Percentiles rank a stretch among this genome's conserved stretches.
Conservation (phyloP, 2,797 vertebrate species). For the Acanthurus lineatus region DNA sequence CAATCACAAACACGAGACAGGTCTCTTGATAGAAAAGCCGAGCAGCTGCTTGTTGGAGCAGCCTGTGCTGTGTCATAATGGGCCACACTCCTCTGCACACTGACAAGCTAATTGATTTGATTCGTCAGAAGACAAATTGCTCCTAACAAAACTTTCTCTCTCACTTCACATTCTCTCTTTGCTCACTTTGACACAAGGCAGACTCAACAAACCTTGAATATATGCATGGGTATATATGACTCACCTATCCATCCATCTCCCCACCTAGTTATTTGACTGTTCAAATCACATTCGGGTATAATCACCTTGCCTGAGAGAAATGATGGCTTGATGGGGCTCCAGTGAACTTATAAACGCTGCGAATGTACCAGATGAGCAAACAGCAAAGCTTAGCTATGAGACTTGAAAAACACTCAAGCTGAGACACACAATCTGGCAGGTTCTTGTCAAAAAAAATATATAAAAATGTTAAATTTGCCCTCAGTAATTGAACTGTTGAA, state of each 20-base stretch:
- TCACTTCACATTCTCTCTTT: constrained; percentile 17
- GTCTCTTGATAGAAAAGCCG: constrained; percentile 54
- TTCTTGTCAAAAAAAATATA: background rate
- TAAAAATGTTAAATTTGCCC: background rate
- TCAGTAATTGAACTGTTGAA: constrained; percentile 5
- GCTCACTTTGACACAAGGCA: constrained; percentile 15
- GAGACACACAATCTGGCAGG: background rate
- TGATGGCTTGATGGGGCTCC: background rate
- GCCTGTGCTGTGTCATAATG: constrained; percentile 60
- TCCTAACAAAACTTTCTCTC: constrained; percentile 46
- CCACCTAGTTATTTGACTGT: background rate
- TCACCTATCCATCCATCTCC: background rate
- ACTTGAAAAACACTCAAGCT: background rate
- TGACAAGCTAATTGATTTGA: constrained; percentile 72
- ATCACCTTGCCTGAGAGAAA: background rate
- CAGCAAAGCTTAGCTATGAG: background rate
- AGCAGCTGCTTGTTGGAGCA: constrained; percentile 60
- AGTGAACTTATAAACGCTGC: background rate
- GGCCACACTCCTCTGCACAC: constrained; percentile 66
- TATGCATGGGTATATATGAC: background rate
- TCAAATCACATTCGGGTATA: constrained; percentile 1
- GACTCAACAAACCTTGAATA: constrained; percentile 16
- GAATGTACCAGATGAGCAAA: background rate
- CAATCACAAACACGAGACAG: constrained; percentile 60
- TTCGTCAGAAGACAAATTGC: constrained; percentile 64